Base-by-base conservation (phyloP, 2,797 vertebrate genomes). In the Tarsius wallacei region DNA sequence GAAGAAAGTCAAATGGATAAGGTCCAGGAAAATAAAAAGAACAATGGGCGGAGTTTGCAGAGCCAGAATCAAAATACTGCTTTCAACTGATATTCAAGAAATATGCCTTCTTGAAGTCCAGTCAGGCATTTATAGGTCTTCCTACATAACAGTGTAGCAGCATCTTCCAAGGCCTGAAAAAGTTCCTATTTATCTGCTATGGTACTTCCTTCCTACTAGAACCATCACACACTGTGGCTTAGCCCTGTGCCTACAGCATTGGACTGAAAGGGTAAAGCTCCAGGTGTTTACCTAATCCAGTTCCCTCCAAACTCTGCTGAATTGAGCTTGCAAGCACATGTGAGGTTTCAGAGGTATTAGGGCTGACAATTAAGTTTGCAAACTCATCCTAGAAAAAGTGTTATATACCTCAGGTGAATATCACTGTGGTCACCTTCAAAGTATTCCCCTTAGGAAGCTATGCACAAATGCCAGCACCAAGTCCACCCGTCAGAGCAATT, bases 1-100 rank as follows among this genome's bases (percentile, higher is more conserved):
- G 76, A 95, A 95, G n/a, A 89, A 77, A 77, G 24, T 74, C 86
- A 97, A 91, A 82, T 93, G 83, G 86, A 94, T 74, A 74, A 82
- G 14, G 9, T 24, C 51, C 91, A 93, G 33, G 47, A 55, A 28
- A 66, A 89, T n/a, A n/a, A 22, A 77, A 59, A 26, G 31, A 9
- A 2, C 24, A 55, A 4, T 14, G 7, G 51, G 68, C 5, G 12
- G 68, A 83, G 36, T 84, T 55, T 53, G 78, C 16, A 64, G 71
- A 76, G 28, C 42, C 33, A 51, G 78, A 87, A 63, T 73, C 33
- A 73, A 24, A 91, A 91, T 51, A 36, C 11, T 49, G 42, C 28
- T 36, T 96, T 94, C 68, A 80, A 36, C 33, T 53, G 47, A 77
- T 9, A 57, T 15, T 73, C 5, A n/a, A 55, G 10, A 57, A 71